Conservation (phyloP, 1,140 invertebrate genomes). For the Colletes gigas region DNA sequence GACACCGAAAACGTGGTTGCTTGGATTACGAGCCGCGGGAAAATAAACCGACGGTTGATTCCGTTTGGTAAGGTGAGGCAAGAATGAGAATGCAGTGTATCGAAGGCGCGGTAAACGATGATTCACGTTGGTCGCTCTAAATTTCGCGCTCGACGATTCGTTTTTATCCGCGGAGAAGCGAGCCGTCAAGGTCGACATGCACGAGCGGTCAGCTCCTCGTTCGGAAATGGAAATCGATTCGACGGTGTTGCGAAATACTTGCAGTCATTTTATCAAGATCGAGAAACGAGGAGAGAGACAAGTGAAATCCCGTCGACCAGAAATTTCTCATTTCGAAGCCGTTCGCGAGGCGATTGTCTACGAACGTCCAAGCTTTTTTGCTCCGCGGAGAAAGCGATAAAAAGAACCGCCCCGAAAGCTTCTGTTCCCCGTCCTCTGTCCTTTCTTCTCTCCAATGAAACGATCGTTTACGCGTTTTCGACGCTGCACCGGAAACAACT, state of each 20-base stretch:
- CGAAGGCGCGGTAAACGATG: slow-evolving; percentile 2
- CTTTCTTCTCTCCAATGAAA: no score
- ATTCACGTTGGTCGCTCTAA: slow-evolving; percentile 36
- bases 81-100: slow-evolving; percentile 2
- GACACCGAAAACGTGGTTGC: neutral
- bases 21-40: neutral
- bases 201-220: neutral
- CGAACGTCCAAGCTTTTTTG: neutral
- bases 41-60: neutral
- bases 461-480: neutral
- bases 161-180: neutral
- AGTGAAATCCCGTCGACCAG: neutral
- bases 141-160: slow-evolving; percentile 5
- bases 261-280: neutral
- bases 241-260: neutral
- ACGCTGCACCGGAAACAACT: neutral
- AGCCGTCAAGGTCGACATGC: neutral
- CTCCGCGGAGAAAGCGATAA: neutral
- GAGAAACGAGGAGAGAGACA: neutral
- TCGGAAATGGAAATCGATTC: neutral
- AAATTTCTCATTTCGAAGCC: slow-evolving; percentile 30
- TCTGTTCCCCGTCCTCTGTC: neutral
- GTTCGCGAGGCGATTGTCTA: slow-evolving; percentile 12
- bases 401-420: neutral
- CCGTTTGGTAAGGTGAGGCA: neutral